Percentiles rank a stretch among this genome's conserved stretches.
These are phyloP conservation scores for Amphiprion ocellaris DNA, from an alignment of 2,113 vertebrate genomes.

Conservation along the genomic window DNA sequence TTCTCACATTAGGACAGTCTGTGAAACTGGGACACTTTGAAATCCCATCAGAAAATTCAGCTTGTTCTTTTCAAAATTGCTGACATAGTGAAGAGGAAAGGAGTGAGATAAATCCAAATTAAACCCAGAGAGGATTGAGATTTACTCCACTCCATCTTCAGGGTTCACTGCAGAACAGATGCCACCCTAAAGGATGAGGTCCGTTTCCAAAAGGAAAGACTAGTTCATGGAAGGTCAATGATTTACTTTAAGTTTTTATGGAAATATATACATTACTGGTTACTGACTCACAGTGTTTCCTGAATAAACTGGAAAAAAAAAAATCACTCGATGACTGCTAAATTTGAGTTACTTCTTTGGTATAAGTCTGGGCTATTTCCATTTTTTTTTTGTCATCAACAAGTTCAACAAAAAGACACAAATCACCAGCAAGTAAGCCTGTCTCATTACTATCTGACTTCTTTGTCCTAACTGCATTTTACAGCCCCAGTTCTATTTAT, in stretches of 20 bases:
- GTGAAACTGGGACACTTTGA: neutral
- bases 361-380: too few species aligned
- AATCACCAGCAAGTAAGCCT: too few species aligned
- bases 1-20: neutral
- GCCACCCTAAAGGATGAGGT: conserved; percentile 2
- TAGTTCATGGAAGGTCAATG: too few species aligned
- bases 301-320: neutral
- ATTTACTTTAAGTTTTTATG: too few species aligned
- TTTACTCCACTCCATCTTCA: conserved; percentile 1
- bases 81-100: conserved; percentile 27
- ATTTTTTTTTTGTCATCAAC: too few species aligned
- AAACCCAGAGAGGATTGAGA: conserved; percentile 28
- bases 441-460: too few species aligned
- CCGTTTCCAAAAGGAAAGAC: neutral
- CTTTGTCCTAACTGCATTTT: too few species aligned
- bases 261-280: neutral
- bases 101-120: conserved; percentile 11
- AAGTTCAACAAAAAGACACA: too few species aligned
- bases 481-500: too few species aligned
- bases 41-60: neutral
- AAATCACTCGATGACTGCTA: too few species aligned
- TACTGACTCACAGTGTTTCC: neutral
- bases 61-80: conserved; percentile 36
- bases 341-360: too few species aligned
- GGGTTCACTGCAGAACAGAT: conserved; percentile 5